Conservation (phyloP, 2,888 invertebrate genomes). For the Brachyptera putata region DNA sequence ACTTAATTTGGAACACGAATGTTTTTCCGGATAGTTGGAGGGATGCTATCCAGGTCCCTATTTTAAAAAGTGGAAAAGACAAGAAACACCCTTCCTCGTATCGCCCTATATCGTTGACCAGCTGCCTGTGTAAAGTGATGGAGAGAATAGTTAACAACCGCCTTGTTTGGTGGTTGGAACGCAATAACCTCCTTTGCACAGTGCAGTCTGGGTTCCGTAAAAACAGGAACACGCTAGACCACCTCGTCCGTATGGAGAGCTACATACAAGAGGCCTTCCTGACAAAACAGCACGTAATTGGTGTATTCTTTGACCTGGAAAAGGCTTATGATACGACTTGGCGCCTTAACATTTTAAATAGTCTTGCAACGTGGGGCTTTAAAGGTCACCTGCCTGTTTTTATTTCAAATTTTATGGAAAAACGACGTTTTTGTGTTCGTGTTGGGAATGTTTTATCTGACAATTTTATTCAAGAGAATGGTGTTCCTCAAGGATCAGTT, state of each 20-base stretch:
- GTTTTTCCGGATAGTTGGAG: slow-evolving; percentile 18
- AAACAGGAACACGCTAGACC: no score
- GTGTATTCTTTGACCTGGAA: no score
- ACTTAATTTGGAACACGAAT: neutral
- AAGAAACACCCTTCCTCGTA: slow-evolving; percentile 25
- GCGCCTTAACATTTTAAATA: slow-evolving; percentile 28
- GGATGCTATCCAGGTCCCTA: slow-evolving; percentile 3
- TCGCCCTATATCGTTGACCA: slow-evolving; percentile 36
- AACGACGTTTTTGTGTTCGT: slow-evolving; percentile 12
- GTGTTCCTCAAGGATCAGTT: no score
- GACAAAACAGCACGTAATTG: no score
- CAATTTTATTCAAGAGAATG: no score
- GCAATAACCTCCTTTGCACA: slow-evolving; percentile 26
- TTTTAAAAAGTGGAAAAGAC: slow-evolving; percentile 12
- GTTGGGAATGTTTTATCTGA: no score
- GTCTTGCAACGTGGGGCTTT: slow-evolving; percentile 27
- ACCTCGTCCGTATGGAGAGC: no score
- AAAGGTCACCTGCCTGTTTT: slow-evolving; percentile 30
- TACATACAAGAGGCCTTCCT: slow-evolving; percentile 33
- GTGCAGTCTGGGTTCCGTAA: no score
- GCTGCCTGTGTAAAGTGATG: slow-evolving; percentile 36
- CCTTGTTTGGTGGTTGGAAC: slow-evolving; percentile 33
- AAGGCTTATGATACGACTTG: no score
- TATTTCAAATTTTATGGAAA: slow-evolving; percentile 21
- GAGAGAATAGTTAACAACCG: slow-evolving; percentile 35